Percentiles rank a stretch among this genome's conserved stretches.
phyloP scores from a whole-genome alignment of 2,888 invertebrate genomes.

The Nomada fabriciana region DNA sequence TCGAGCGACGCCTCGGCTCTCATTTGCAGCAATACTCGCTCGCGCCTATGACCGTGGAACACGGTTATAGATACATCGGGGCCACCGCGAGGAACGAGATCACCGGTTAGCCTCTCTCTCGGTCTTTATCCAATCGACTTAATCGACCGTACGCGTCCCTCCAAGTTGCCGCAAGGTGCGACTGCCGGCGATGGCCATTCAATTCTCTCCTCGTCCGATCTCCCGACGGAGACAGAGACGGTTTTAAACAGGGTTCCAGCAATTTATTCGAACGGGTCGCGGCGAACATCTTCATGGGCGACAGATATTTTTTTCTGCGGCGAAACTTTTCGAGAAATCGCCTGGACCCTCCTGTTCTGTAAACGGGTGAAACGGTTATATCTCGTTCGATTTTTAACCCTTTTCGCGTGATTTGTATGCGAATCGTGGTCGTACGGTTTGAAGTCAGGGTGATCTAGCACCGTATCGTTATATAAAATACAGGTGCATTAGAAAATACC shows the following conservation, averaged over 20 bases:
- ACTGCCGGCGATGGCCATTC: constrained; percentile 39
- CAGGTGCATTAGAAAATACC: too few relatives aligned
- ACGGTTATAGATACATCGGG: constrained; percentile 57
- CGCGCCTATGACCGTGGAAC: constrained; percentile 59
- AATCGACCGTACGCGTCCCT: constrained; percentile 50
- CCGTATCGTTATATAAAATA: too few relatives aligned
- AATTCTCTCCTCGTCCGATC: constrained; percentile 15
- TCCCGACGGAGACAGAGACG: background rate
- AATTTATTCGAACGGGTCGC: constrained; percentile 3
- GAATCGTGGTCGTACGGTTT: too few relatives aligned
- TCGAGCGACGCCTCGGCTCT: constrained; percentile 50
- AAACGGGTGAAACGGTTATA: too few relatives aligned
- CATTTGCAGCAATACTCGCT: constrained; percentile 54
- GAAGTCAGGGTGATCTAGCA: too few relatives aligned
- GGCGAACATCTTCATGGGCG: background rate
- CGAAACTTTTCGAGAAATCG: background rate
- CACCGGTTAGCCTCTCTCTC: constrained; percentile 27
- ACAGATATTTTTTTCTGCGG: background rate
- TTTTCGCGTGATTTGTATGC: too few relatives aligned
- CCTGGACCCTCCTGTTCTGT: too few relatives aligned
- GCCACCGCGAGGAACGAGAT: constrained; percentile 56
- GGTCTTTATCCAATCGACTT: constrained; percentile 65
- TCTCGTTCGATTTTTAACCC: too few relatives aligned
- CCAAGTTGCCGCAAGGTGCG: constrained; percentile 51
- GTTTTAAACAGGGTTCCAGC: background rate